Conservation (phyloP, 2,113 vertebrate genomes). For the Colaptes auratus region DNA sequence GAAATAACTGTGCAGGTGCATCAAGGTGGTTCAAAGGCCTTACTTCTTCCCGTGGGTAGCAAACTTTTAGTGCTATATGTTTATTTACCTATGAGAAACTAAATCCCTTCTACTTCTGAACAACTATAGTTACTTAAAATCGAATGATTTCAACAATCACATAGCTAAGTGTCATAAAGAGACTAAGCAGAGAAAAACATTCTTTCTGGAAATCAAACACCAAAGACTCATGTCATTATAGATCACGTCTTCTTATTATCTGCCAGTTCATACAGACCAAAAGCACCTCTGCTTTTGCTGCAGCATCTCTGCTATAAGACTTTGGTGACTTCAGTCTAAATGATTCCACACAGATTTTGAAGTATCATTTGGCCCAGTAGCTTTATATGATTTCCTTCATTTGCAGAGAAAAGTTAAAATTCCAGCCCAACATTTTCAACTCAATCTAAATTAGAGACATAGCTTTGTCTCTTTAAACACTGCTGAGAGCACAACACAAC, state of each 20-base stretch:
- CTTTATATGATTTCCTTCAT: background rate
- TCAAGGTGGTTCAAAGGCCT: background rate
- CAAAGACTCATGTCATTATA: background rate
- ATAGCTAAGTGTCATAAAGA: background rate
- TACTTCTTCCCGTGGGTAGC: background rate
- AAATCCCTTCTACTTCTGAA: background rate
- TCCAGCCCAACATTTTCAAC: constrained; percentile 54
- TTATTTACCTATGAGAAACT: background rate
- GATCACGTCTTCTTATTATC: background rate
- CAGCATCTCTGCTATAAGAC: background rate
- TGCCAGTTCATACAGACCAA: background rate
- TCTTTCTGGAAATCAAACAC: background rate
- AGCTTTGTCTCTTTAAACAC: constrained; percentile 28
- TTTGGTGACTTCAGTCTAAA: background rate
- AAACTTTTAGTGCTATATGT: background rate
- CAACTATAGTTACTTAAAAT: background rate
- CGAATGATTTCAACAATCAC: background rate
- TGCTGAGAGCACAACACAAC: constrained; percentile 39
- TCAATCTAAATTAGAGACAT: constrained; percentile 52
- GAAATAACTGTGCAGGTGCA: background rate
- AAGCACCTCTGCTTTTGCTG: background rate
- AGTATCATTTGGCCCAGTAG: background rate
- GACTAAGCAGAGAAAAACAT: background rate
- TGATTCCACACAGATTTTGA: background rate
- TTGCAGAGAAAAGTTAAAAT: constrained; percentile 46